A percentile compares a stretch with the other conserved stretches of the same genome.
Evolutionary conservation across 2,888 invertebrate species (phyloP).

Genomic region (Hyalella azteca): DNA sequence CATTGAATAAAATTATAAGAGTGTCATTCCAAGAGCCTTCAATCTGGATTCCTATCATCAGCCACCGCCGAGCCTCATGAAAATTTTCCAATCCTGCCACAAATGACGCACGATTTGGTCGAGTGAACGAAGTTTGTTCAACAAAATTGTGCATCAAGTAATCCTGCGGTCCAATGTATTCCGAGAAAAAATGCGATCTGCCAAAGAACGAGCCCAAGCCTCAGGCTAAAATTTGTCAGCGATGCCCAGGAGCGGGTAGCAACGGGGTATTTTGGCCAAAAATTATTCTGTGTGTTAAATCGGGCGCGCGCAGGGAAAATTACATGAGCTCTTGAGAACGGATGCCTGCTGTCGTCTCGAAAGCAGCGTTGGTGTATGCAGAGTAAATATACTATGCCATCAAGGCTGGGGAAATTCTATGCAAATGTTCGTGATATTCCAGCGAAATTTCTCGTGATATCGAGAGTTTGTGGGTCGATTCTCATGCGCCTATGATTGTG

Average conservation of each 20-base stretch:
- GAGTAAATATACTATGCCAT: slow-evolving; percentile 25
- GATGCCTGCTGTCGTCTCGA: slow-evolving; percentile 28
- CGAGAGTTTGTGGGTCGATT: slow-evolving; percentile 34
- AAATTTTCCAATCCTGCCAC: neutral
- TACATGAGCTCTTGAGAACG: slow-evolving; percentile 1
- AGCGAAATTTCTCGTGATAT: slow-evolving; percentile 31
- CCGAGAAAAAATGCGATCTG: neutral
- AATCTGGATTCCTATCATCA: too few species aligned
- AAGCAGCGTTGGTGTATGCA: slow-evolving; percentile 7
- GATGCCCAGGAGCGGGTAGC: slow-evolving; percentile 16
- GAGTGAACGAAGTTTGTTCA: slow-evolving; percentile 7
- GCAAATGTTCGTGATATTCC: slow-evolving; percentile 32
- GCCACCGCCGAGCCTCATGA: neutral
- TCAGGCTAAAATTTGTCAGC: neutral
- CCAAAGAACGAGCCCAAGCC: neutral
- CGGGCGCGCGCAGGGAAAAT: slow-evolving; percentile 10
- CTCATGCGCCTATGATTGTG: slow-evolving; percentile 32
- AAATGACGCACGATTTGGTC: slow-evolving; percentile 17
- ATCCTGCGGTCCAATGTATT: slow-evolving; percentile 4
- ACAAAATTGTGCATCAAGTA: slow-evolving; percentile 15
- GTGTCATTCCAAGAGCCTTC: too few species aligned
- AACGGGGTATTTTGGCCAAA: slow-evolving; percentile 12
- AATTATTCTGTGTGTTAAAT: slow-evolving; percentile 31
- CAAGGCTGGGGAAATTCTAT: slow-evolving; percentile 26
- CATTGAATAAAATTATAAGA: neutral